These are phyloP conservation scores for Melanotaenia trifasciata DNA, from an alignment of 2,797 vertebrate genomes.

Conservation along the genomic window DNA sequence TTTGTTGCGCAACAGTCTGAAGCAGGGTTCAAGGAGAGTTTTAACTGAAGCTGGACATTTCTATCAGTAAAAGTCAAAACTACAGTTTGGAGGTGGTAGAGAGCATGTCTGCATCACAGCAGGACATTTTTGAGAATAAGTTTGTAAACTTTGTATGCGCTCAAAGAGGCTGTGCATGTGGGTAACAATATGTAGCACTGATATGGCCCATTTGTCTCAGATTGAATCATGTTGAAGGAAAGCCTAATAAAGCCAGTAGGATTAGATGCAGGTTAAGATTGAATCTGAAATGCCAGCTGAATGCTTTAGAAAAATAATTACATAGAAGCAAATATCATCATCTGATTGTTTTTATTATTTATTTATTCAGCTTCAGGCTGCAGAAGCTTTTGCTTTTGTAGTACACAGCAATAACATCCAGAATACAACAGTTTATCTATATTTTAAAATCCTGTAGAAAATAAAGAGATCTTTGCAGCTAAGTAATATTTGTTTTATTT, in stretches of 20 bases:
- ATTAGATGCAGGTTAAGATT: conserved; percentile 46
- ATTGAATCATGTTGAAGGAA: conserved; percentile 47
- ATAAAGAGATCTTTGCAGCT: not conserved
- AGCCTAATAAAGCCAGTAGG: conserved; percentile 51
- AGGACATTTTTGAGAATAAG: not conserved
- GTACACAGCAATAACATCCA: not conserved
- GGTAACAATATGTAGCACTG: conserved; percentile 21
- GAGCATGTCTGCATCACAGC: not conserved
- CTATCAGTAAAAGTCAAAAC: not conserved
- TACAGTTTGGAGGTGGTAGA: too few species aligned
- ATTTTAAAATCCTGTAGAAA: too few species aligned
- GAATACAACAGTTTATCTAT: not conserved
- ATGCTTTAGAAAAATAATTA: conserved; percentile 51
- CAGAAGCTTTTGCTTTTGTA: conserved; percentile 24
- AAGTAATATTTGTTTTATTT: not conserved
- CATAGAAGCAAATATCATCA: conserved; percentile 32
- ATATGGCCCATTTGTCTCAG: conserved; percentile 39
- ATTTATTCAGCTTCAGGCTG: not conserved
- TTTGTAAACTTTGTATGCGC: conserved; percentile 16
- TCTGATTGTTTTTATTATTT: conserved; percentile 1
- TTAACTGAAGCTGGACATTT: too few species aligned
- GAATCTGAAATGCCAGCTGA: conserved; percentile 38
- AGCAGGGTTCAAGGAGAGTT: not conserved
- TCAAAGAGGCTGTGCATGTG: conserved; percentile 4
- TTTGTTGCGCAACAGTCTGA: not conserved